These are phyloP conservation scores for Pimephales promelas DNA, from an alignment of 2,113 vertebrate genomes.

Conservation along the genomic window DNA sequence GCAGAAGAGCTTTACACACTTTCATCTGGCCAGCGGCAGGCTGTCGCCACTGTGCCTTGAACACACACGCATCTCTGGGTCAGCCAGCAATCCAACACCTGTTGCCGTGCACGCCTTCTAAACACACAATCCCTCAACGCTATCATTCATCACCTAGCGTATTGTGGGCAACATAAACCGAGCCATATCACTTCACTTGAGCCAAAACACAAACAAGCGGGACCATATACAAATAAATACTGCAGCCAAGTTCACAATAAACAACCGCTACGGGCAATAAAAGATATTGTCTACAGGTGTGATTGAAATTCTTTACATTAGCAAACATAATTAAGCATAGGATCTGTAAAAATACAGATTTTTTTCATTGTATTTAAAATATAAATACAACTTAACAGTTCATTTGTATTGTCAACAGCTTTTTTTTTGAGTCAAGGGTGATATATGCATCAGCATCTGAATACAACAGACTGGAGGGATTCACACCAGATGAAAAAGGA, in stretches of 20 bases:
- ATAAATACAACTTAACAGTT: conserved; percentile 31
- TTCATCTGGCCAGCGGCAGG: conserved; percentile 59
- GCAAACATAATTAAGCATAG: not conserved
- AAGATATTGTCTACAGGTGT: not conserved
- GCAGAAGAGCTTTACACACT: conserved; percentile 67
- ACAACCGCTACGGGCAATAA: not conserved
- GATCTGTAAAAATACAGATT: not conserved
- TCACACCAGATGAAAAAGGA: conserved; percentile 24
- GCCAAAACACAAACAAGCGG: conserved; percentile 20
- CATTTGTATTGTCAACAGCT: conserved; percentile 35
- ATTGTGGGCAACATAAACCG: conserved; percentile 38
- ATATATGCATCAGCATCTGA: conserved; percentile 22
- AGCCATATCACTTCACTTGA: conserved; percentile 8
- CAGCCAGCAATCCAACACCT: conserved; percentile 48
- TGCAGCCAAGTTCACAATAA: conserved; percentile 9
- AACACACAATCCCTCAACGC: conserved; percentile 42
- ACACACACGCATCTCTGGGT: conserved; percentile 34
- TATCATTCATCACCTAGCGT: conserved; percentile 43
- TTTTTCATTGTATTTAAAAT: not conserved
- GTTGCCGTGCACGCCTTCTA: conserved; percentile 45
- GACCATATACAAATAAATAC: conserved; percentile 5
- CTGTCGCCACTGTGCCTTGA: conserved; percentile 48
- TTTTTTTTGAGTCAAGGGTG: not conserved
- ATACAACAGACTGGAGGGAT: conserved; percentile 33
- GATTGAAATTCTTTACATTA: not conserved